These are phyloP conservation scores for Trigoniulus corallinus DNA, from an alignment of 1,140 invertebrate genomes.

Conservation along the genomic window DNA sequence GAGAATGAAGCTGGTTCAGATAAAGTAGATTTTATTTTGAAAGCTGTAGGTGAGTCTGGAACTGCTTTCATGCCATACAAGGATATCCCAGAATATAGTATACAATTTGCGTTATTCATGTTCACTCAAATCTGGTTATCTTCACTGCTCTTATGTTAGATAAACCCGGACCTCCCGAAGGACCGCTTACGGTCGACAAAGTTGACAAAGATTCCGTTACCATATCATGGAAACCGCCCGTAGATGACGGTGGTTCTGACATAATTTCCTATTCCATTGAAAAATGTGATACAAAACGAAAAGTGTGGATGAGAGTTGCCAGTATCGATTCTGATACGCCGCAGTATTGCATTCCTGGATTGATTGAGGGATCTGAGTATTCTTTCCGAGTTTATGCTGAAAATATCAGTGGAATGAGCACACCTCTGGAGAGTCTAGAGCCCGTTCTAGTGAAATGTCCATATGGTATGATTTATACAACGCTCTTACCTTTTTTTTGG, in stretches of 20 bases:
- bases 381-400: slow-evolving; percentile 66
- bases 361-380: slow-evolving; percentile 61
- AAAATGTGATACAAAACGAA: slow-evolving; percentile 48
- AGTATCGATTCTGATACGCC: slow-evolving; percentile 52
- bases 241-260: slow-evolving; percentile 59
- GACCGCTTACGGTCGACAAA: slow-evolving; percentile 51
- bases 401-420: slow-evolving; percentile 60
- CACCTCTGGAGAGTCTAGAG: slow-evolving; percentile 42
- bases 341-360: slow-evolving; percentile 52
- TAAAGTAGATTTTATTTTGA: slow-evolving; percentile 48
- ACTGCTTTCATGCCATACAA: slow-evolving; percentile 7
- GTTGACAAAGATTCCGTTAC: slow-evolving; percentile 50
- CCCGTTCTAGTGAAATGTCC: slow-evolving; percentile 42
- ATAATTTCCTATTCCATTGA: slow-evolving; percentile 64
- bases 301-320: slow-evolving; percentile 54
- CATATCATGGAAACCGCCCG: slow-evolving; percentile 63
- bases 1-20: slow-evolving; percentile 49
- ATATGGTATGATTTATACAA: slow-evolving; percentile 39
- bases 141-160: slow-evolving; percentile 33
- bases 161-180: slow-evolving; percentile 63
- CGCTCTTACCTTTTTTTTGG: slow-evolving; percentile 1
- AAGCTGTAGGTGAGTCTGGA: slow-evolving; percentile 62
- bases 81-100: too few species aligned
- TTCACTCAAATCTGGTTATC: neutral
- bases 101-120: too few species aligned